Percentiles rank a stretch among this genome's conserved stretches.
phyloP scores from a whole-genome alignment of 2,113 vertebrate genomes.

The Oncorhynchus mykiss region DNA sequence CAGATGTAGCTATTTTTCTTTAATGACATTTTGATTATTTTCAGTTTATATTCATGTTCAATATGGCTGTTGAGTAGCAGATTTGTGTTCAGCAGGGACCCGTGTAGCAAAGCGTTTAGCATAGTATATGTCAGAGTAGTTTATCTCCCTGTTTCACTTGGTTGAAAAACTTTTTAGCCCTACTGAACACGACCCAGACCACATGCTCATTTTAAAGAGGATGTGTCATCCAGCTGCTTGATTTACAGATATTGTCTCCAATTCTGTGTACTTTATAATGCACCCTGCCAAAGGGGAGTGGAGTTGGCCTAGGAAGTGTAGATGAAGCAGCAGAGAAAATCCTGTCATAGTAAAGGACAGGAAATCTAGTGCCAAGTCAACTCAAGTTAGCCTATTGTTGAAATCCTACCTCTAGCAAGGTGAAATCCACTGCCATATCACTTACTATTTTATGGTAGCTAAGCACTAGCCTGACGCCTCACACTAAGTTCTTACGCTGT shows the following conservation, averaged over 20 bases:
- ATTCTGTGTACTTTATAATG: conserved; percentile 30
- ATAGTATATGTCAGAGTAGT: too few species aligned
- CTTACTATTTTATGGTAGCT: too few species aligned
- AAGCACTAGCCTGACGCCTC: too few species aligned
- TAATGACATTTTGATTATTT: background rate
- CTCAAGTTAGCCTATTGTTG: too few species aligned
- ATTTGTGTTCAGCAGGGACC: background rate
- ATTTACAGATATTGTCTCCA: conserved; percentile 28
- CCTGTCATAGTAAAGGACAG: too few species aligned
- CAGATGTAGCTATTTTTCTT: background rate
- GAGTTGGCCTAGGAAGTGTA: conserved; percentile 28
- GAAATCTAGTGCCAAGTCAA: too few species aligned
- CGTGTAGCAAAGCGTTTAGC: background rate
- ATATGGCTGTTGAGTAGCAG: background rate
- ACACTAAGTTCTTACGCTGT: too few species aligned
- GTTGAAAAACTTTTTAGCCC: too few species aligned
- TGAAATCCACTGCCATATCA: too few species aligned
- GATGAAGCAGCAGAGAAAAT: conserved; percentile 25
- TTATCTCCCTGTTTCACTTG: too few species aligned
- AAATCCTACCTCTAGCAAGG: too few species aligned
- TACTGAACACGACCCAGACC: background rate
- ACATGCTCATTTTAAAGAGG: conserved; percentile 21
- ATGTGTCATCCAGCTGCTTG: background rate
- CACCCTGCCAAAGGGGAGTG: conserved; percentile 26
- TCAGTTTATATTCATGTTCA: background rate